phyloP scores from a whole-genome alignment of 2,113 vertebrate species.

The Gorsachius goisagi region DNA sequence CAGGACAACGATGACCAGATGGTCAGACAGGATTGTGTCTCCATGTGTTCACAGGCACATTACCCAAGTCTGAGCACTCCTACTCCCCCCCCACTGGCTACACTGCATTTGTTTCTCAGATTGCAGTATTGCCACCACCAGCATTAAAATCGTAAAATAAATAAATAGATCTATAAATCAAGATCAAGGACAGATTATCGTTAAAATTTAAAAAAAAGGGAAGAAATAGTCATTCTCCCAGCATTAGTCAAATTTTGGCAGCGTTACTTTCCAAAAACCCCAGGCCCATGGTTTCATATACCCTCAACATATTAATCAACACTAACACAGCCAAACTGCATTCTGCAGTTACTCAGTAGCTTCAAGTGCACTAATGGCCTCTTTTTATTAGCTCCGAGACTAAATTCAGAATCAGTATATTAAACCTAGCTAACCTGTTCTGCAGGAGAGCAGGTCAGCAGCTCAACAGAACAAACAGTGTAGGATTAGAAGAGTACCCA shows the following conservation, averaged over 20 bases:
- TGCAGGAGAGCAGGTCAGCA: not conserved
- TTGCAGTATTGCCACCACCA: not conserved
- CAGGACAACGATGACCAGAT: not conserved
- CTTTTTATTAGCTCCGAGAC: not conserved
- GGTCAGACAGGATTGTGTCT: not conserved
- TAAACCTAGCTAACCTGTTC: not conserved
- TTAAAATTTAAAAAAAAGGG: not conserved
- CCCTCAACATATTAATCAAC: not conserved
- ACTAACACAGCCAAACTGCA: not conserved
- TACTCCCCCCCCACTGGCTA: accelerated
- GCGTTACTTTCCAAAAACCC: not conserved
- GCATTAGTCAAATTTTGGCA: not conserved
- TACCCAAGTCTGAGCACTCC: not conserved
- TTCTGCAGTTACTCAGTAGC: not conserved
- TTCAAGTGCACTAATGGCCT: not conserved
- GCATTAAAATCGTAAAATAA: not conserved
- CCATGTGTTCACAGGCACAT: not conserved
- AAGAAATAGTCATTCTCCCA: not conserved
- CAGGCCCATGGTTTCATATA: not conserved
- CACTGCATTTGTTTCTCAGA: not conserved
- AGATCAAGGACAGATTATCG: not conserved
- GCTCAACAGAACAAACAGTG: not conserved
- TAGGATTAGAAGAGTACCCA: not conserved
- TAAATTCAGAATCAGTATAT: not conserved
- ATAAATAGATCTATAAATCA: not conserved